Evolutionary conservation across 2,113 vertebrate species (phyloP), one percentile per base, ranked within the genome.

Genomic region (Shinisaurus crocodilurus): DNA sequence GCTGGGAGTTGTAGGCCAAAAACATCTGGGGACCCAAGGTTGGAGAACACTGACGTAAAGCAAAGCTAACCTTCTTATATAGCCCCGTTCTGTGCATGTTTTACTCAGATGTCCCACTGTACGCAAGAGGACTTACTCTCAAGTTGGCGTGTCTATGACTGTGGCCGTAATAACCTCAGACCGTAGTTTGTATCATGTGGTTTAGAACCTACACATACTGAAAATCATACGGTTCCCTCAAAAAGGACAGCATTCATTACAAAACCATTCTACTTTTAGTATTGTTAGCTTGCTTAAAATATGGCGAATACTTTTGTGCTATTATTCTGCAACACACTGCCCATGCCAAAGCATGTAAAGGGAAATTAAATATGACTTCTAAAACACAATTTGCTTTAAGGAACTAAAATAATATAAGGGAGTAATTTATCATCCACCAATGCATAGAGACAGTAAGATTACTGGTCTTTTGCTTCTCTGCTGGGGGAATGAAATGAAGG

Each of bases 401-500:
- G 93, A 93, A 95, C 69, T 90, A 92, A 93, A 96, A 93, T 89
- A 80, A 96, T 72, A 77, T n/a, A 93, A 88, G 72, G 74, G 93
- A 96, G 87, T 60, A 90, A 95, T 88, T 95, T 87, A 90, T 90
- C 92, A 88, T 95, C 88, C 37, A 80, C 18, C 90, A 86, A 85
- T 1, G 91, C 85, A 90, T 1, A 69, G 87, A 90, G 76, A 92
- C 74, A 92, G 74, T 91, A 90, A 95, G 90, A 96, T 95, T 82
- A 96, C 91, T 93, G 45, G 40, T 54, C 65, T 82, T 93, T 75
- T 85, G 25, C 82, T 75, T 96, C 87, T 95, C 94, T 90, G 90
- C 72, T 94, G 86, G 92, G 91, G 93, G 89, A 96, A 91, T 88
- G 92, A 96, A 96, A 95, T 1, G 88, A 95, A 94, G 83, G 91